Conservation (phyloP, 1,140 invertebrate genomes). For the Archivesica marissinica region DNA sequence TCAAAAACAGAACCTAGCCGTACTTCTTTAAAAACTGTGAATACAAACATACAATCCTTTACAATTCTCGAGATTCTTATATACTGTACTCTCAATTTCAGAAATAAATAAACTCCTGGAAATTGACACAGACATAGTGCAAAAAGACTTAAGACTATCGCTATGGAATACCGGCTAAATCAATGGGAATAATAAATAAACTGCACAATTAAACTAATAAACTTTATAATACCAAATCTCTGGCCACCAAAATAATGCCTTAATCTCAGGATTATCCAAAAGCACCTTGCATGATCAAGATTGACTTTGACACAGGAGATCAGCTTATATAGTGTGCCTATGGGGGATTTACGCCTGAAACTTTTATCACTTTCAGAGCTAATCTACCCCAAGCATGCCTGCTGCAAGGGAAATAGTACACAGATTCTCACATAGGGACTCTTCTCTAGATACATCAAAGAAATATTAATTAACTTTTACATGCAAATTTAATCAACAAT, state of each 20-base stretch:
- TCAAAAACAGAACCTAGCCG: not conserved
- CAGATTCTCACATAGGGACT: too few species aligned
- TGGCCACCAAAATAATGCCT: not conserved
- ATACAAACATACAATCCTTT: not conserved
- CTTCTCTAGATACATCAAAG: not conserved
- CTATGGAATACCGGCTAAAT: not conserved
- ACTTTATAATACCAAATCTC: too few species aligned
- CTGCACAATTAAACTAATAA: too few species aligned
- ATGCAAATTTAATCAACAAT: not conserved
- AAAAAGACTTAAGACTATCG: not conserved
- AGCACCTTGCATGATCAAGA: too few species aligned
- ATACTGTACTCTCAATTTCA: not conserved
- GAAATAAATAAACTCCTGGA: not conserved
- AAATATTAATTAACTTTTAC: not conserved
- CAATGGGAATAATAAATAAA: not conserved
- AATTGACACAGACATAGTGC: not conserved
- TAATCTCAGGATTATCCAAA: constrained; percentile 25
- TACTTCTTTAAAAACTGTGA: not conserved
- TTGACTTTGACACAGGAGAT: too few species aligned
- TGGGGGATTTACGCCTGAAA: too few species aligned
- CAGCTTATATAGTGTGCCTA: too few species aligned
- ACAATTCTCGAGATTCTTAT: not conserved
- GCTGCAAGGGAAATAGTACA: too few species aligned
- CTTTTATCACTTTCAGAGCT: too few species aligned
- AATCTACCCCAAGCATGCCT: not conserved